phyloP scores from a whole-genome alignment of 2,888 invertebrate genomes.

The Xiphydria camelus region DNA sequence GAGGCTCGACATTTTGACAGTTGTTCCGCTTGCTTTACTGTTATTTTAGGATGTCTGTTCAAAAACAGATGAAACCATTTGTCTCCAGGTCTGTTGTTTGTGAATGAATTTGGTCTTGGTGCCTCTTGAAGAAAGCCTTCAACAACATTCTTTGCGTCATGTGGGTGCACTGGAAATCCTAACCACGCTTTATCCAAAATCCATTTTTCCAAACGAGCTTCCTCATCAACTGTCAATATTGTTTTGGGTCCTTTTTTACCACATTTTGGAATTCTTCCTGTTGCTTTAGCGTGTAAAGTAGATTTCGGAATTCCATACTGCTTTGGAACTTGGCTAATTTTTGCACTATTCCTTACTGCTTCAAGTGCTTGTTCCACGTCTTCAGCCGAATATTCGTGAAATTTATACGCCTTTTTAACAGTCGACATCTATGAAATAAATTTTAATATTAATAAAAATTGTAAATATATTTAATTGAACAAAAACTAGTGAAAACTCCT shows the following conservation, averaged over 20 bases:
- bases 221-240: slow-evolving; percentile 13
- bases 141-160: slow-evolving; percentile 32
- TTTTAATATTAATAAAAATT: too few relatives aligned
- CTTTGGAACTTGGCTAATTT: neutral
- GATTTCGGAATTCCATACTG: neutral
- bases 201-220: slow-evolving; percentile 21
- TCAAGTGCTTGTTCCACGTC: neutral
- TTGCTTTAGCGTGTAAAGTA: slow-evolving; percentile 2
- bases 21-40: slow-evolving; percentile 26
- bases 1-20: slow-evolving; percentile 31
- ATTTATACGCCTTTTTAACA: neutral
- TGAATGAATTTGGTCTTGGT: slow-evolving; percentile 28
- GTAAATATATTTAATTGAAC: too few relatives aligned
- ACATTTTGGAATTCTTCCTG: too few relatives aligned
- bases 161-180: slow-evolving; percentile 34
- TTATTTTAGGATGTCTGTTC: slow-evolving; percentile 31
- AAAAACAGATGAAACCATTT: slow-evolving; percentile 37
- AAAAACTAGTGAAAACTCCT: too few relatives aligned
- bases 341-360: neutral
- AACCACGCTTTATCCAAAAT: slow-evolving; percentile 27
- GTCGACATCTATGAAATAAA: slow-evolving; percentile 1
- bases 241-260: too few relatives aligned
- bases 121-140: slow-evolving; percentile 22
- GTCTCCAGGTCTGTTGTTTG: slow-evolving; percentile 29
- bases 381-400: neutral